A percentile compares a stretch with the other conserved stretches of the same genome.
These are phyloP conservation scores for Cyphomyrmex costatus DNA, from an alignment of 1,140 invertebrate species.

Conservation along the genomic window DNA sequence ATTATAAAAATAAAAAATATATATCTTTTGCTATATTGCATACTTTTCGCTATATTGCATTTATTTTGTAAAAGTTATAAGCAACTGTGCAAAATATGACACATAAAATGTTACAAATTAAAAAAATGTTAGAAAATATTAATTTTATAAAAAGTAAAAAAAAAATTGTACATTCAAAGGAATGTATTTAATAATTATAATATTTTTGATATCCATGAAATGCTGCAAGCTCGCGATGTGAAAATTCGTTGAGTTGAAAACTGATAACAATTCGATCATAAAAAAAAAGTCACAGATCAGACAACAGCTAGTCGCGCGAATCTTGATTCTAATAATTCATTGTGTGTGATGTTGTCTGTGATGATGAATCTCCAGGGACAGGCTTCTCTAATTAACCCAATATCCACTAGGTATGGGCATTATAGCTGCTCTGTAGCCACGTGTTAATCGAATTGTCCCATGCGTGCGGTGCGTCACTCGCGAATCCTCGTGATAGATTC, in stretches of 20 bases:
- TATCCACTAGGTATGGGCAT: constrained; percentile 26
- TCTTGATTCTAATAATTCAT: constrained; percentile 55
- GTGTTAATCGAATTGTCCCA: constrained; percentile 61
- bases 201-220: background rate
- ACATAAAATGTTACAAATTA: background rate
- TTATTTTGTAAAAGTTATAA: background rate
- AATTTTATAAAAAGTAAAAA: background rate
- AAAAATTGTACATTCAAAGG: background rate
- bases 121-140: background rate
- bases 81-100: background rate
- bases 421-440: constrained; percentile 39
- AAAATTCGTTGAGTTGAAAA: background rate
- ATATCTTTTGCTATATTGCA: background rate
- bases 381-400: constrained; percentile 68
- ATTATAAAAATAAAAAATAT: too few species aligned
- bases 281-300: background rate
- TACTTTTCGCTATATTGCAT: background rate
- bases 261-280: background rate
- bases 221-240: background rate
- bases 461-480: constrained; percentile 50
- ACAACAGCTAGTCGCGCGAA: constrained; percentile 7
- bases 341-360: constrained; percentile 56
- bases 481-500: constrained; percentile 45
- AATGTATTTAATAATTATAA: background rate
- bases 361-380: constrained; percentile 44